phyloP scores from a whole-genome alignment of 2,888 invertebrate species.

The Chorisops tibialis region DNA sequence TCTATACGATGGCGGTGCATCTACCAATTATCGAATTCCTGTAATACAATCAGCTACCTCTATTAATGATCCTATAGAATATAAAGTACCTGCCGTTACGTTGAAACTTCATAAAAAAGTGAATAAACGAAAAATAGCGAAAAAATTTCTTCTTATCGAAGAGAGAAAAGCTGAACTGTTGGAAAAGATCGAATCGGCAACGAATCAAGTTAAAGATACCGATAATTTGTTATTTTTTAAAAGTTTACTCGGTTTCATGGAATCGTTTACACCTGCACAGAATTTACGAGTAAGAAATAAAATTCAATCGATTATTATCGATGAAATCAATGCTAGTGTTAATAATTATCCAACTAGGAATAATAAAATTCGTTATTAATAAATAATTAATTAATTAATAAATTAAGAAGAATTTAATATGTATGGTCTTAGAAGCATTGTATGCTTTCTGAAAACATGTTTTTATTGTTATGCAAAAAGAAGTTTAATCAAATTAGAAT shows the following conservation, averaged over 20 bases:
- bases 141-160: constrained; percentile 13
- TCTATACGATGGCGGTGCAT: background rate
- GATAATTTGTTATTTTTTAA: constrained; percentile 22
- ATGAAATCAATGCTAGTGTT: constrained; percentile 17
- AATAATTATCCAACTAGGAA: constrained; percentile 15
- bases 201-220: constrained; percentile 8
- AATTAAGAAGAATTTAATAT: no score
- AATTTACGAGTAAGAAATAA: constrained; percentile 22
- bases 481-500: no score
- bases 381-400: no score
- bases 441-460: no score
- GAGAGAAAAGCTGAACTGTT: constrained; percentile 8
- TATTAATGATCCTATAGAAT: background rate
- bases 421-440: no score
- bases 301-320: constrained; percentile 15
- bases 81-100: constrained; percentile 5
- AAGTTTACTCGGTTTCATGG: constrained; percentile 19
- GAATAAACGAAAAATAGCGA: constrained; percentile 15
- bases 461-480: no score
- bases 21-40: background rate
- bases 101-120: constrained; percentile 5
- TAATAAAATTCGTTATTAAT: background rate
- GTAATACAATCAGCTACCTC: background rate
- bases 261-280: constrained; percentile 15
- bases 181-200: constrained; percentile 6